Evolutionary conservation across 2,888 invertebrate species (phyloP), one percentile per base, ranked within the genome.

Genomic region (Pristionchus fissidentatus): DNA sequence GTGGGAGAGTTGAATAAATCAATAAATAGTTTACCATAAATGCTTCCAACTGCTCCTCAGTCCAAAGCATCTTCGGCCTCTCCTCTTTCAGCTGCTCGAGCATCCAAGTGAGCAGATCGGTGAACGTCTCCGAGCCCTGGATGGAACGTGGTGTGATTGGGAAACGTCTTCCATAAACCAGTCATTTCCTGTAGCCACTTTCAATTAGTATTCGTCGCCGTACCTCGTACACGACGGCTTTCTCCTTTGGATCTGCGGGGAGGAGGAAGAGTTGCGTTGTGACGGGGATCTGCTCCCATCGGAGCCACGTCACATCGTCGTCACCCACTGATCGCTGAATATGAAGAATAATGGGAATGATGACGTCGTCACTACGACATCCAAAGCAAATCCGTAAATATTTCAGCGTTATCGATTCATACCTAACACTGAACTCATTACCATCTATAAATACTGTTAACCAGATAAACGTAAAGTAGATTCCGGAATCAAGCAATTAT

Each of bases 11-110:
- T n/a, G n/a, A n/a, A n/a, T n/a, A n/a, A n/a, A n/a, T n/a, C n/a
- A n/a, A n/a, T n/a, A n/a, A n/a, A n/a, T n/a, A n/a, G n/a, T n/a
- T 38, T 19, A 66, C 66, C 66, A 66, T 66, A 29, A 66, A 66
- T 22, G 35, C 22, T 7, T 66, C 66, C 66, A 66, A 38, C 66
- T 66, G 38, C 66, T 38, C 22, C 66, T 66, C 66, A 0, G 41
- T 66, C 66, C 4, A 15, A 5, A 66, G 35, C 38, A 38, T 38
- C 15, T 32, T 66, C 66, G 66, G 66, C n/a, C 66, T 35, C 38
- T 22, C 22, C 4, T 35, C 38, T 5, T 35, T 35, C 38, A 66
- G 38, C 8, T 38, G n/a, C 38, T 66, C 5, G 19, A 66, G 66
- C 38, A 66, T 15, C 66, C 66, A 66, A 29, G 66, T 66, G 66